Evolutionary conservation across 2,113 vertebrate species (phyloP), one percentile per base, ranked within the genome.

Genomic region (Lota lota): DNA sequence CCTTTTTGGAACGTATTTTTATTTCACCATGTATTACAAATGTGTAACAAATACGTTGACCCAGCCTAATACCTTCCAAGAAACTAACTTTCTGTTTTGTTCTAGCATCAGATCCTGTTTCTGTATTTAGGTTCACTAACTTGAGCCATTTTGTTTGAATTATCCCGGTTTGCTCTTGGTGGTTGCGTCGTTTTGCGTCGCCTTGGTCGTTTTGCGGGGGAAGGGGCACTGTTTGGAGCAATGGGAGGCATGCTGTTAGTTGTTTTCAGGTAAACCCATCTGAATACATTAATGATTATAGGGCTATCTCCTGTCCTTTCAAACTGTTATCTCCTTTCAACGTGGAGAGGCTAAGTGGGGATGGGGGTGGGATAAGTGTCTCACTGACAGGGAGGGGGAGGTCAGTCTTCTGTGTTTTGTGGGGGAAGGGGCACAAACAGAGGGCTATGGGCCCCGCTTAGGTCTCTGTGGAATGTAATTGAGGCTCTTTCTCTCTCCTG

Each of bases 261-360:
- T 80, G 78, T 88, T 91, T 90, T 83, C 89, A 90, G 90, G 90
- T 92, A 90, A 91, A 89, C 71, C 76, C 78, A 75, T 89, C 77
- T 86, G 87, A 88, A 88, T 88, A 76, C 80, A 88, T 87, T 79
- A 82, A 90, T 86, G 88, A 91, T 87, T 88, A 76, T 82, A 75
- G 85, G 88, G 86, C 87, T 87, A 89, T 90, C 85, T 88, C 88
- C 88, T 91, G 87, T 89, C 79, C 82, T 91, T 91, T 89, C 85
- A 89, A 88, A 90, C 78, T 83, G 86, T 87, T 89, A 91, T 92
- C 90, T 90, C 87, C 86, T 90, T 92, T 90, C 83, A 90, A 87
- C 88, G 83, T 79, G 63, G 76, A 86, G 67, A 67, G 73, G 73
- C 75, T 51, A 62, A 75, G 74, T 72, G 64, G 68, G 76, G 79